A percentile compares a stretch with the other conserved stretches of the same genome.
Conservation (phyloP, 2,113 vertebrate species). For the Ranitomeya imitator region DNA sequence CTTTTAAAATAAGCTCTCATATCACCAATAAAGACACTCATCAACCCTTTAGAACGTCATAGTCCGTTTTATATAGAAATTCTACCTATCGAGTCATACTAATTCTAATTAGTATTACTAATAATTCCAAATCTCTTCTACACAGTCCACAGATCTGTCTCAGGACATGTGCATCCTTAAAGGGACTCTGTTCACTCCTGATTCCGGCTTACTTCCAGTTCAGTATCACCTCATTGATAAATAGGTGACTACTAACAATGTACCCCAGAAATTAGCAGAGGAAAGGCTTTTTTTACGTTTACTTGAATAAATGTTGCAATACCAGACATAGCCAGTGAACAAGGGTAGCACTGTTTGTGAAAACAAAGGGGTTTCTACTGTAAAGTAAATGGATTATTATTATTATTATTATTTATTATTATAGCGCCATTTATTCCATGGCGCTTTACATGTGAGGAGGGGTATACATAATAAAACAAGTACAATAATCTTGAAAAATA, state of each 20-base stretch:
- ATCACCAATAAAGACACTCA: neutral
- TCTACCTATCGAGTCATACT: neutral
- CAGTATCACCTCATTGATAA: neutral
- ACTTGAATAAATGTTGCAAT: neutral
- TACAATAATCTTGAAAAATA: no score
- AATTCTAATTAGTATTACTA: no score
- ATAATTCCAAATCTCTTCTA: neutral
- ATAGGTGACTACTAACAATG: neutral
- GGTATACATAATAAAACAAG: no score
- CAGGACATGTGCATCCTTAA: neutral
- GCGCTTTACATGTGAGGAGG: no score
- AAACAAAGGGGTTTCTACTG: neutral
- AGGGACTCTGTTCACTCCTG: neutral
- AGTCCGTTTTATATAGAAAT: neutral
- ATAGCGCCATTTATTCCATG: no score
- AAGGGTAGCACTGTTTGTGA: neutral
- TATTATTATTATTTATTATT: no score
- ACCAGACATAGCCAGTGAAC: neutral
- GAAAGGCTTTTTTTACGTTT: neutral
- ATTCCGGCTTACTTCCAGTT: neutral
- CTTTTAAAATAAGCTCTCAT: neutral
- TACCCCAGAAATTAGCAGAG: neutral
- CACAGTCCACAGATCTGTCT: neutral
- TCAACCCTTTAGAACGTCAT: neutral
- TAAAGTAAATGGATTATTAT: neutral